Evolutionary conservation across 1,140 invertebrate species (phyloP).

Genomic region (Ceratina calcarata): DNA sequence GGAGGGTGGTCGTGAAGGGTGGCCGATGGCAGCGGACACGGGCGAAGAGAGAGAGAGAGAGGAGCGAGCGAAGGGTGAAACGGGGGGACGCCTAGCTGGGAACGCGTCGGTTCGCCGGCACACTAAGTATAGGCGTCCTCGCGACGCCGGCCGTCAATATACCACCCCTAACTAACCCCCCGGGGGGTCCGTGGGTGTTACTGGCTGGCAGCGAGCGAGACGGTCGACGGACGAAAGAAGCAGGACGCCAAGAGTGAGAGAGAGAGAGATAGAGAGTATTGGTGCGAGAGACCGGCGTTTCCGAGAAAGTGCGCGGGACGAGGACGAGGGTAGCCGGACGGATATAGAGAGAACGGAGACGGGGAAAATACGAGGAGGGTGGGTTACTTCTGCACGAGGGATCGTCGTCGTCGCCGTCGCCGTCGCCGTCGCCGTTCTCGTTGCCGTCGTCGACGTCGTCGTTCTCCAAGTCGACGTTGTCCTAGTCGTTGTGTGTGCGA

Average conservation of each 20-base stretch:
- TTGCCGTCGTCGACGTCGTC: conserved; percentile 24
- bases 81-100: conserved; percentile 72
- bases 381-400: conserved; percentile 62
- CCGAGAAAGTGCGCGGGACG: conserved; percentile 51
- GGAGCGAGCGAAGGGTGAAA: conserved; percentile 41
- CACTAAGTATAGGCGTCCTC: conserved; percentile 81
- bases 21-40: conserved; percentile 62
- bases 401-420: conserved; percentile 42
- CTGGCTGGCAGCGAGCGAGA: conserved; percentile 52
- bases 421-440: conserved; percentile 25
- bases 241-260: conserved; percentile 20
- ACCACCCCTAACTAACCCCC: conserved; percentile 80
- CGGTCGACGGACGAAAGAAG: conserved; percentile 45
- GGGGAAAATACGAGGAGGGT: conserved; percentile 54
- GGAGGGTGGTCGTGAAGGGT: conserved; percentile 61
- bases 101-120: conserved; percentile 77
- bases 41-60: conserved; percentile 50
- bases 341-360: conserved; percentile 52
- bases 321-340: conserved; percentile 50
- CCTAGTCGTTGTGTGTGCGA: conserved; percentile 55
- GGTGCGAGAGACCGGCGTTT: conserved; percentile 20
- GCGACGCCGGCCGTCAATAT: conserved; percentile 80
- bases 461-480: conserved; percentile 40
- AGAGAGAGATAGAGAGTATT: not conserved
- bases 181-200: conserved; percentile 71